phyloP scores from a whole-genome alignment of 2,888 invertebrate genomes.

The Agonopterix subpropinquella region DNA sequence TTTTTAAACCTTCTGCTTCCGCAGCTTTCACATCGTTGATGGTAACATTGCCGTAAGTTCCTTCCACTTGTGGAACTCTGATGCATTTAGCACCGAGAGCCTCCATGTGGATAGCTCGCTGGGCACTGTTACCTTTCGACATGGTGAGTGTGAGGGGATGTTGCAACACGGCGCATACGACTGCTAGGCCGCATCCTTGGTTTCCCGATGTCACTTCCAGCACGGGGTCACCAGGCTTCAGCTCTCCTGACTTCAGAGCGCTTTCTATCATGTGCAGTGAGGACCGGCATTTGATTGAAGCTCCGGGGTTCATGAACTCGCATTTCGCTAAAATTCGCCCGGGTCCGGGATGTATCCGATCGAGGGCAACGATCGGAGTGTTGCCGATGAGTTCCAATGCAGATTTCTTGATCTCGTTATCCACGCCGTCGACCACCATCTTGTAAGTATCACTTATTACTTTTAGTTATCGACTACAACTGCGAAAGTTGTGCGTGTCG shows the following conservation, averaged over 20 bases:
- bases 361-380: conserved; percentile 63
- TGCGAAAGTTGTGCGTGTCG: no score
- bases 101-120: conserved; percentile 65
- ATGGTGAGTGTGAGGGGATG: conserved; percentile 61
- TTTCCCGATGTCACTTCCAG: conserved; percentile 65
- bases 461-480: not conserved
- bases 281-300: conserved; percentile 62
- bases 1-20: conserved; percentile 43
- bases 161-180: conserved; percentile 58
- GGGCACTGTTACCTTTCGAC: conserved; percentile 63
- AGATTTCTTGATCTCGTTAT: conserved; percentile 55
- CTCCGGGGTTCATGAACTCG: conserved; percentile 68
- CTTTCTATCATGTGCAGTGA: conserved; percentile 53
- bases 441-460: not conserved
- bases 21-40: conserved; percentile 53
- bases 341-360: conserved; percentile 55
- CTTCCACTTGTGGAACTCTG: conserved; percentile 61
- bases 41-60: conserved; percentile 62
- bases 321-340: conserved; percentile 64
- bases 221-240: conserved; percentile 51
- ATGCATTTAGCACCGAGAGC: conserved; percentile 61
- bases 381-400: conserved; percentile 64
- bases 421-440: conserved; percentile 20
- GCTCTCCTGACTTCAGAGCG: conserved; percentile 40
- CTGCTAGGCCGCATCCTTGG: conserved; percentile 63